Conservation (phyloP, 2,797 vertebrate species). For the Scleropages formosus region DNA sequence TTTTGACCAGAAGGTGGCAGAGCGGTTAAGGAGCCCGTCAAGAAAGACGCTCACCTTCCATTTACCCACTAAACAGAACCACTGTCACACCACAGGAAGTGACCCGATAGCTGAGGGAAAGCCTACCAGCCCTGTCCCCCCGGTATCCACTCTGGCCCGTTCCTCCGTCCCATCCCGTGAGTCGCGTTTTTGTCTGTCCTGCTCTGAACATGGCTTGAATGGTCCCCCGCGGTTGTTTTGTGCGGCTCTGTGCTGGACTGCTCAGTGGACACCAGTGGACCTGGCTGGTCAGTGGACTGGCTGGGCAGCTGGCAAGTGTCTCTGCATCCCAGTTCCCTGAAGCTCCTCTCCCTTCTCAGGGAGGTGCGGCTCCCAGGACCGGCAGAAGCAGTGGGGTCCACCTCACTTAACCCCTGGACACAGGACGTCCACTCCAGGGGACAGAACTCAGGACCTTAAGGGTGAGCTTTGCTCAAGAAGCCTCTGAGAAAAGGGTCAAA, state of each 20-base stretch:
- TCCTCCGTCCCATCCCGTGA: neutral
- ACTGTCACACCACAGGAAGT: slow-evolving; percentile 42
- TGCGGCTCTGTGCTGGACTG: too few relatives aligned
- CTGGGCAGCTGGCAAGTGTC: too few relatives aligned
- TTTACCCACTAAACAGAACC: slow-evolving; percentile 47
- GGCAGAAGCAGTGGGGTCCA: neutral
- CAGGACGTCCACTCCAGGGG: neutral
- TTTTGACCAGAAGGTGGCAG: neutral
- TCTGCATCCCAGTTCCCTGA: too few relatives aligned
- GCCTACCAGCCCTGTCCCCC: slow-evolving; percentile 48
- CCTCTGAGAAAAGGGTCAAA: too few relatives aligned
- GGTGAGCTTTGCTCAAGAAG: slow-evolving; percentile 3
- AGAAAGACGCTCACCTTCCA: slow-evolving; percentile 5
- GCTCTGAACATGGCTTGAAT: too few relatives aligned
- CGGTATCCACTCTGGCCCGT: slow-evolving; percentile 44
- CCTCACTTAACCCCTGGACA: neutral
- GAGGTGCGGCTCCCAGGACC: neutral
- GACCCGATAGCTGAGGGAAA: slow-evolving; percentile 31
- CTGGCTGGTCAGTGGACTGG: too few relatives aligned
- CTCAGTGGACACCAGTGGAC: too few relatives aligned
- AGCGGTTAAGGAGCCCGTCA: neutral
- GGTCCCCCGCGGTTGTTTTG: too few relatives aligned
- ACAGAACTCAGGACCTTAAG: neutral
- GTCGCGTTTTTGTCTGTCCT: neutral
- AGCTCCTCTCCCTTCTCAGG: neutral